These are phyloP conservation scores for Philotrypesis tridentata DNA, from an alignment of 1,140 invertebrate genomes.

Conservation along the genomic window DNA sequence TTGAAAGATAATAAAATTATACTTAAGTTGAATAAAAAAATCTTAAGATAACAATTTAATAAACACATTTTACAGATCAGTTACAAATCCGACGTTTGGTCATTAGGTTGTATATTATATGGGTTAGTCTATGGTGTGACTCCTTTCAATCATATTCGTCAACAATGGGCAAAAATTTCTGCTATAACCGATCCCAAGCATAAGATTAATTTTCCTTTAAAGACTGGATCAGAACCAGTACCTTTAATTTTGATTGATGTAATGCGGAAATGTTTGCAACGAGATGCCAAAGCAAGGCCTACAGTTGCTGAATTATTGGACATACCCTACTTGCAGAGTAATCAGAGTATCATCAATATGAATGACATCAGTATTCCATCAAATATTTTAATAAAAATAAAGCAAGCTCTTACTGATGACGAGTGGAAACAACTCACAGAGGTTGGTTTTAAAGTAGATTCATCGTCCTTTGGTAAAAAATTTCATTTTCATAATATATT, in stretches of 20 bases:
- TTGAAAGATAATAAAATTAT: conserved; percentile 29
- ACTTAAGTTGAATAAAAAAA: conserved; percentile 16
- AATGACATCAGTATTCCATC: conserved; percentile 58
- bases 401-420: conserved; percentile 58
- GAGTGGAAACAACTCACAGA: conserved; percentile 66
- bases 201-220: conserved; percentile 83
- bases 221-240: conserved; percentile 61
- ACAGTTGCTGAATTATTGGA: conserved; percentile 82
- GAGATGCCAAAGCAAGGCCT: conserved; percentile 81
- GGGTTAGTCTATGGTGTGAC: conserved; percentile 92
- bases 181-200: conserved; percentile 88
- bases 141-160: conserved; percentile 90
- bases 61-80: conserved; percentile 80
- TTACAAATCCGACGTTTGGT: conserved; percentile 97
- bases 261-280: conserved; percentile 80
- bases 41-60: conserved; percentile 1
- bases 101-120: conserved; percentile 97
- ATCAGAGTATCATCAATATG: conserved; percentile 20
- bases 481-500: conserved; percentile 32
- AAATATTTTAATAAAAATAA: conserved; percentile 65
- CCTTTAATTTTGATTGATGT: conserved; percentile 76
- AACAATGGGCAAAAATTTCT: conserved; percentile 83
- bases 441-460: conserved; percentile 51
- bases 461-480: conserved; percentile 36
- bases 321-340: conserved; percentile 76